A percentile compares a stretch with the other conserved stretches of the same genome.
Conservation (phyloP, 1,140 invertebrate genomes). For the Epicauta chinensis region DNA sequence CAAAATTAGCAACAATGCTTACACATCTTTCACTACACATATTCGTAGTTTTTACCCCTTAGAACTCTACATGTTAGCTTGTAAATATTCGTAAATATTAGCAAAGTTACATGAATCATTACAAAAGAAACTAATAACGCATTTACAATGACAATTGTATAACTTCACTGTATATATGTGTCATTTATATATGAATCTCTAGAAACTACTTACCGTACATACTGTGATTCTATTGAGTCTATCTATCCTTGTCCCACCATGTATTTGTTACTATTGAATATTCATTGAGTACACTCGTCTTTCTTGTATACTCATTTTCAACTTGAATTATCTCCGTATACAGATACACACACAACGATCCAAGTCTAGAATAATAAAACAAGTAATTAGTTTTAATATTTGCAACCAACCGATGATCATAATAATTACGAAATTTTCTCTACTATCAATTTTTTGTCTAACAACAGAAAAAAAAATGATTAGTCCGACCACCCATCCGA, state of each 20-base stretch:
- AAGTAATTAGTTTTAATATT: constrained; percentile 13
- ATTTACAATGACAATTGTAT: too few species aligned
- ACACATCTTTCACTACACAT: too few species aligned
- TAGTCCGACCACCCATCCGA: constrained; percentile 20
- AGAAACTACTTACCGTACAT: too few species aligned
- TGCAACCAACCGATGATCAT: neutral
- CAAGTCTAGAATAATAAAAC: constrained; percentile 11
- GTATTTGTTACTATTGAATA: constrained; percentile 21
- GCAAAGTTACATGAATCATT: too few species aligned
- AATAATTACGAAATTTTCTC: neutral
- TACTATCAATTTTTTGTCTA: constrained; percentile 9
- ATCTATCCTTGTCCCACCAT: neutral
- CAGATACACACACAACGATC: constrained; percentile 8
- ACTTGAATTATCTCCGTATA: constrained; percentile 16
- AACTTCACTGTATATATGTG: too few species aligned
- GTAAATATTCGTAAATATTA: too few species aligned
- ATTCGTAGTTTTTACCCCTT: too few species aligned
- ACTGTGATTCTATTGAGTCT: too few species aligned
- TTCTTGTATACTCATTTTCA: constrained; percentile 18
- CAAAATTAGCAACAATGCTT: too few species aligned
- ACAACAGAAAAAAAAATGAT: neutral
- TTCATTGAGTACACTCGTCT: constrained; percentile 18
- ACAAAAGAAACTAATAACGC: too few species aligned
- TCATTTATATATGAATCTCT: too few species aligned
- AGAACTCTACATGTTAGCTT: too few species aligned